These are phyloP conservation scores for Ichneumoninae sp. DNA, from an alignment of 2,888 invertebrate genomes.

Conservation along the genomic window DNA sequence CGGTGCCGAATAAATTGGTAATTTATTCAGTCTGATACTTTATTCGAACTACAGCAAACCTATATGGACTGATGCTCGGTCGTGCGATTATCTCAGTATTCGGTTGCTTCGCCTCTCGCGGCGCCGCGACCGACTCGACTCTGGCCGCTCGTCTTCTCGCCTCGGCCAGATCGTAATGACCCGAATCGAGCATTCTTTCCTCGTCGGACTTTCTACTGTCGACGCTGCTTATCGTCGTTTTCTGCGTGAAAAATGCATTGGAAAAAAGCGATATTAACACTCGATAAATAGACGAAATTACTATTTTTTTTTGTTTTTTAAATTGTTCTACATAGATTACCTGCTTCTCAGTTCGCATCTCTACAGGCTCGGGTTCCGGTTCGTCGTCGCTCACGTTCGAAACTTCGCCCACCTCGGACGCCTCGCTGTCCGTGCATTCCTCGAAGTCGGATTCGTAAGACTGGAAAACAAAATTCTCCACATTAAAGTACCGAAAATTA, in stretches of 20 bases:
- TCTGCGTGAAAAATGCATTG: constrained; percentile 59
- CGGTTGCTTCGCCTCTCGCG: constrained; percentile 67
- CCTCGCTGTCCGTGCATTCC: constrained; percentile 81
- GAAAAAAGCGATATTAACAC: not conserved
- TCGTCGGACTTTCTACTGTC: constrained; percentile 76
- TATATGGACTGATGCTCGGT: constrained; percentile 74
- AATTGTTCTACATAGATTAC: constrained; percentile 65
- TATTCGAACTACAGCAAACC: constrained; percentile 76
- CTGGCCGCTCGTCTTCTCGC: constrained; percentile 80
- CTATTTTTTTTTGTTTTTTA: constrained; percentile 44
- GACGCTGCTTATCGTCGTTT: constrained; percentile 71
- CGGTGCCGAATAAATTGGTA: constrained; percentile 27
- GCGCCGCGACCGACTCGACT: constrained; percentile 75
- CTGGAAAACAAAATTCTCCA: constrained; percentile 72
- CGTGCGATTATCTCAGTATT: constrained; percentile 70
- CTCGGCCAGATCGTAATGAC: constrained; percentile 81
- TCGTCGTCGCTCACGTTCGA: constrained; percentile 68
- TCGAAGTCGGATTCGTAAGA: constrained; percentile 86
- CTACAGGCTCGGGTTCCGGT: constrained; percentile 76
- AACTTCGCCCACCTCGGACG: constrained; percentile 77
- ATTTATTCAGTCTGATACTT: constrained; percentile 74
- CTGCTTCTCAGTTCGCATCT: constrained; percentile 72
- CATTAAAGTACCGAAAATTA: constrained; percentile 5
- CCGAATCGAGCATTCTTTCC: constrained; percentile 81
- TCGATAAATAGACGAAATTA: constrained; percentile 8